Evolutionary conservation across 2,888 invertebrate species (phyloP), one percentile per base, ranked within the genome.

Genomic region (Diabrotica balteata): DNA sequence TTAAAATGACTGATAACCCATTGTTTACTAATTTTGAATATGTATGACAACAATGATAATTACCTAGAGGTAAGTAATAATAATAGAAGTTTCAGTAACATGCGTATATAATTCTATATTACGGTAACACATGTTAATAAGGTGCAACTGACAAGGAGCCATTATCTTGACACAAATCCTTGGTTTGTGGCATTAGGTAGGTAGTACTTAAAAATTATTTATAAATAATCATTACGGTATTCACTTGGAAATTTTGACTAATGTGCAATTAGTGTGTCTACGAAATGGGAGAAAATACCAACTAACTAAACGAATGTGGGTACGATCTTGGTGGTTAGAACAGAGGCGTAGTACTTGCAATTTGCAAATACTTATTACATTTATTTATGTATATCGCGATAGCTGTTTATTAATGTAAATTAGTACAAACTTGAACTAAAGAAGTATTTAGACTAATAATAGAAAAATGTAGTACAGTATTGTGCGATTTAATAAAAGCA

Each of bases 201-300:
- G 22, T 42, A 63, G 49, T 49, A 43, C 51, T 57, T 47, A 55
- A 63, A 57, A 44, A 57, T 63, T 55, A 54, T 55, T 57, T 50
- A 7, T 6, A 49, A 52, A n/a, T 22, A 53, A 44, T 61, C 22
- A 61, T 53, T 61, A 53, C 46, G 50, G 60, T 63, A 54, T 45
- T n/a, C 45, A 8, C 9, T 9, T 43, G 11, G n/a, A 63, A 63
- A 63, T 42, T 57, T 63, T 63, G 63, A 10, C 57, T 52, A 64
- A 58, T 64, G 32, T 59, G 52, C 64, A 64, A 64, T 64, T 64
- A 64, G 51, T 11, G 43, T 64, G 64, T 59, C 64, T 58, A n/a
- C 52, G 52, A n/a, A 58, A 51, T 22, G 47, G 42, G 49, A 32
- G 32, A 59, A 47, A n/a, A 49, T 47, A n/a, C 17, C 50, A 63